Conservation (phyloP, 1,140 invertebrate species). For the Batillaria attramentaria region DNA sequence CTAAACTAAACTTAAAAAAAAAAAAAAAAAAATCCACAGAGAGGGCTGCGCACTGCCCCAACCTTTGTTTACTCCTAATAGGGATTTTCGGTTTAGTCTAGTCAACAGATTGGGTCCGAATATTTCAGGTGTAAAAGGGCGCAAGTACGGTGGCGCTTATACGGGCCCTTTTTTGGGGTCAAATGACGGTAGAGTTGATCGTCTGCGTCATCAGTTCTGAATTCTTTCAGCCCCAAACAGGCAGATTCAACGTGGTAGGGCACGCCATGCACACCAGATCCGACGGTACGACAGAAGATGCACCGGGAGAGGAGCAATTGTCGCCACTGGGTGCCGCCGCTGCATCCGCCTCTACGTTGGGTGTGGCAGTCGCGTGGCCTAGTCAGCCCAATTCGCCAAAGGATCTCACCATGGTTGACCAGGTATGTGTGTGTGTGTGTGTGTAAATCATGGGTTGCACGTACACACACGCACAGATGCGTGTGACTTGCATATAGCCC, state of each 20-base stretch:
- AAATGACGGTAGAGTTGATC: too few relatives aligned
- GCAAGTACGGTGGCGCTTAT: too few relatives aligned
- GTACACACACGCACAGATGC: not conserved
- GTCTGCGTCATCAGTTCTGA: too few relatives aligned
- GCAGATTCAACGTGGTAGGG: slow-evolving; percentile 8
- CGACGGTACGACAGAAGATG: not conserved
- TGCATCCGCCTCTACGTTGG: not conserved
- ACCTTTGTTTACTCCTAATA: too few relatives aligned
- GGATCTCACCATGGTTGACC: slow-evolving; percentile 17
- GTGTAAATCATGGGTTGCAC: not conserved
- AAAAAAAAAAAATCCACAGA: too few relatives aligned
- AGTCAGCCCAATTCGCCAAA: slow-evolving; percentile 3
- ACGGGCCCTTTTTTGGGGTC: too few relatives aligned
- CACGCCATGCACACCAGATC: slow-evolving; percentile 2
- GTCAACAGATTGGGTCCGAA: too few relatives aligned
- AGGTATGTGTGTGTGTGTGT: slow-evolving; percentile 26
- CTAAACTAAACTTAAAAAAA: too few relatives aligned
- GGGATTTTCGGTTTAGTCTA: too few relatives aligned
- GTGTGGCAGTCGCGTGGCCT: slow-evolving; percentile 2
- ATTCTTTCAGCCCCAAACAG: not conserved
- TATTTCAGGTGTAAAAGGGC: too few relatives aligned
- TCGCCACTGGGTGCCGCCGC: not conserved
- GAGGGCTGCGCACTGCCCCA: too few relatives aligned
- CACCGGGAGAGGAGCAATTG: not conserved
- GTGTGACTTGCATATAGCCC: not conserved